These are phyloP conservation scores for Typhlomys cinereus DNA, from an alignment of 2,113 vertebrate genomes.

Conservation along the genomic window DNA sequence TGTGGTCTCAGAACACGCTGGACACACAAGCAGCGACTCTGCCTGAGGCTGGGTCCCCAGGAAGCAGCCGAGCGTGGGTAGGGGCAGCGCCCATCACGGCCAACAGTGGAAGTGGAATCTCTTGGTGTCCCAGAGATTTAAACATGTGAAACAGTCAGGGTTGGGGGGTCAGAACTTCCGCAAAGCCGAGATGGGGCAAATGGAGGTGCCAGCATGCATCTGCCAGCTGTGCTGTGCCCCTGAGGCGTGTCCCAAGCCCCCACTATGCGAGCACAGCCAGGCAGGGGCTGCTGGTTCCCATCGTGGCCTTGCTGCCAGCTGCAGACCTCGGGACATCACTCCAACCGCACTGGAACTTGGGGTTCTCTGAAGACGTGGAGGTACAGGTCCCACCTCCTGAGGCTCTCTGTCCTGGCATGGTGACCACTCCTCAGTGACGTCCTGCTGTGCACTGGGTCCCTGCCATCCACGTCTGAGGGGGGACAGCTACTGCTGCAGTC, in stretches of 20 bases:
- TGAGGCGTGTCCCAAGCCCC: background rate
- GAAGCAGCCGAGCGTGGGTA: accelerated
- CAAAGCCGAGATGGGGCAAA: background rate
- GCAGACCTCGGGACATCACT: too few species aligned
- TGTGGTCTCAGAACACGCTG: background rate
- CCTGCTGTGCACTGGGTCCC: background rate
- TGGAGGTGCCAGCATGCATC: background rate
- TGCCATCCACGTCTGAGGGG: background rate
- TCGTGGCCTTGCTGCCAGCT: accelerated
- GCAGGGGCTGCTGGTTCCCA: background rate
- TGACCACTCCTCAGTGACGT: background rate
- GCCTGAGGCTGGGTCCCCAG: too few species aligned
- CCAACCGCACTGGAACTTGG: too few species aligned
- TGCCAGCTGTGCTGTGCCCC: accelerated
- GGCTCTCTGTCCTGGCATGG: background rate
- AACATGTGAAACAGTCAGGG: too few species aligned
- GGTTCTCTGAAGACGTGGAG: background rate
- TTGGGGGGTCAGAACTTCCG: background rate
- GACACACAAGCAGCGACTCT: background rate
- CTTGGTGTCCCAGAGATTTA: background rate
- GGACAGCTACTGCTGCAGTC: background rate
- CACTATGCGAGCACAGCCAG: background rate
- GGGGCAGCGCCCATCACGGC: too few species aligned
- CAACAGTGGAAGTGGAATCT: background rate
- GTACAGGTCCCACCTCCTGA: accelerated